A percentile compares a stretch with the other conserved stretches of the same genome.
phyloP scores from a whole-genome alignment of 2,797 vertebrate genomes.

The Pseudomugil tenellus region DNA sequence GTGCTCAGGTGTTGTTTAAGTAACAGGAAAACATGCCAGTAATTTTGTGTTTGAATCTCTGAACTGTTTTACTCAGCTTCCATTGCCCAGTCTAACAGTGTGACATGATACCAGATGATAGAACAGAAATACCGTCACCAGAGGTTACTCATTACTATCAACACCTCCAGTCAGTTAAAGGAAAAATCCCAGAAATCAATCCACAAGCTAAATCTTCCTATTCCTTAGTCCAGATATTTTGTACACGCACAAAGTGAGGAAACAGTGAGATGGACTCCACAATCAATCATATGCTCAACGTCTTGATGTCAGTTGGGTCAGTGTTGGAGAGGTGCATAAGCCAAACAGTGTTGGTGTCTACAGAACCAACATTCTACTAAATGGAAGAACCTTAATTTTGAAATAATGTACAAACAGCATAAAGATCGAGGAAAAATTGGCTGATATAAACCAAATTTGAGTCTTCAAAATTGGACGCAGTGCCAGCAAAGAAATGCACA shows the following conservation, averaged over 20 bases:
- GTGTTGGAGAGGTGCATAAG: not conserved
- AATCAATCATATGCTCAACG: not conserved
- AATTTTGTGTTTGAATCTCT: not conserved
- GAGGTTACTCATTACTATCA: not conserved
- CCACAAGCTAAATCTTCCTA: not conserved
- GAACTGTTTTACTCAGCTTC: not conserved
- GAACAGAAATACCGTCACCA: conserved; percentile 1
- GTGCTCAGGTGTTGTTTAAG: not conserved
- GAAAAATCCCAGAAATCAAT: conserved; percentile 3
- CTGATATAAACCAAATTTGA: not conserved
- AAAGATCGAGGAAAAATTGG: not conserved
- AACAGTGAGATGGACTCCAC: not conserved
- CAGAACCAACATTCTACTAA: not conserved
- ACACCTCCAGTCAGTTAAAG: not conserved
- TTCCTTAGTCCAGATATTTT: conserved; percentile 1
- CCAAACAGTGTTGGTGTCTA: not conserved
- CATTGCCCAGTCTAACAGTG: conserved; percentile 2
- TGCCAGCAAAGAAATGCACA: not conserved
- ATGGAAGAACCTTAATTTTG: not conserved
- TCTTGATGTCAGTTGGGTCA: too few relatives aligned
- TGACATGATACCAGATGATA: conserved; percentile 2
- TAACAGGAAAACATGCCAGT: not conserved
- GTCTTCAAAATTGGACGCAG: not conserved
- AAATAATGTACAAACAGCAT: not conserved
- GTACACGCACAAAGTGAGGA: not conserved